These are phyloP conservation scores for Hydropsyche betteni DNA, from an alignment of 2,888 invertebrate species.

Conservation along the genomic window DNA sequence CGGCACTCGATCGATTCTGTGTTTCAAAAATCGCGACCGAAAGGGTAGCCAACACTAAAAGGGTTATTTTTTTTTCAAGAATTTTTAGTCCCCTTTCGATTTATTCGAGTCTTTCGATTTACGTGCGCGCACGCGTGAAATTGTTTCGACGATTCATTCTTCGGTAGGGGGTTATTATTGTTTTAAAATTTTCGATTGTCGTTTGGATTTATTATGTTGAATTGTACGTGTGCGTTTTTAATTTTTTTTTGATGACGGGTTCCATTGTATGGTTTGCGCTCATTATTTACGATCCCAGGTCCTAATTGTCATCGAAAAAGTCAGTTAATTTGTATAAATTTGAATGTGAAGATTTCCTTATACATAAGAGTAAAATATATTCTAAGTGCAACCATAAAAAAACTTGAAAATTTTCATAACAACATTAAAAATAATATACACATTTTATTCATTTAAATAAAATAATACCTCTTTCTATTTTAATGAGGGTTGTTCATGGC, in stretches of 20 bases:
- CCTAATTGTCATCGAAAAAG: too few relatives aligned
- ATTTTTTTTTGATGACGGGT: too few relatives aligned
- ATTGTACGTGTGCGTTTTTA: too few relatives aligned
- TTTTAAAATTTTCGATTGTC: conserved; percentile 6
- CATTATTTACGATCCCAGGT: too few relatives aligned
- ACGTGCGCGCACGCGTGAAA: conserved; percentile 45
- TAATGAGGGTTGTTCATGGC: conserved; percentile 37
- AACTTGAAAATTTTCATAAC: background rate
- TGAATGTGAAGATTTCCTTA: too few relatives aligned
- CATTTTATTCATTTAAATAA: conserved; percentile 16
- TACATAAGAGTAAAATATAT: too few relatives aligned
- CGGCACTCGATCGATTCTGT: conserved; percentile 5
- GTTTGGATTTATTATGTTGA: too few relatives aligned
- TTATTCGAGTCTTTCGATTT: conserved; percentile 12
- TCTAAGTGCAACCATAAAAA: too few relatives aligned
- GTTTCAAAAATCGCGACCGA: too few relatives aligned
- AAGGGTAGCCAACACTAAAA: background rate
- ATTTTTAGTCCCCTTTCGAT: background rate
- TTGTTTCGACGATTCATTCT: conserved; percentile 7
- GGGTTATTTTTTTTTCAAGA: background rate
- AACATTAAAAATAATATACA: background rate
- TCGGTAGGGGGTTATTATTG: background rate
- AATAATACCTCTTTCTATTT: conserved; percentile 25
- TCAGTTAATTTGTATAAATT: too few relatives aligned
- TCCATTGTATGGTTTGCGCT: too few relatives aligned